phyloP scores from a whole-genome alignment of 2,113 vertebrate genomes.

The Asarcornis scutulata region DNA sequence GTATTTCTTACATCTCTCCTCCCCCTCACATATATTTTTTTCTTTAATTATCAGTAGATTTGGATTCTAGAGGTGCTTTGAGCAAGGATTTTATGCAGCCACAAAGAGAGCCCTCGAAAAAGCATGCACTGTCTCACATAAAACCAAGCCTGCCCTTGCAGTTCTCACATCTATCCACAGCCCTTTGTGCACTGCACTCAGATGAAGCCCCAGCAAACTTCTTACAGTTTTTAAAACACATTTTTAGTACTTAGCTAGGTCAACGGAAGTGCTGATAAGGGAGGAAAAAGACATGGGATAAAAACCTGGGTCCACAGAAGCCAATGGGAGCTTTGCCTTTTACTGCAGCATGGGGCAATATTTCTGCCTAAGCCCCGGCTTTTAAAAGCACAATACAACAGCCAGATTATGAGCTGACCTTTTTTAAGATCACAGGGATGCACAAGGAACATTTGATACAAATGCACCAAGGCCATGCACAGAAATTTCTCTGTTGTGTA shows the following conservation, averaged over 20 bases:
- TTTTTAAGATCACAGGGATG: constrained; percentile 17
- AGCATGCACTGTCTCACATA: background rate
- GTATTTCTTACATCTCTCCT: background rate
- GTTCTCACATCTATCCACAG: background rate
- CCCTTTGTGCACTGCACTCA: background rate
- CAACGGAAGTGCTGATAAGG: background rate
- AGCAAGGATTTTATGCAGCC: background rate
- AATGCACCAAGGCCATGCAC: background rate
- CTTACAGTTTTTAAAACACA: background rate
- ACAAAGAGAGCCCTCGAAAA: constrained; percentile 7
- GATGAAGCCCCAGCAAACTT: constrained; percentile 2
- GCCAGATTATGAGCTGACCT: background rate
- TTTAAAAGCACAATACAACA: background rate
- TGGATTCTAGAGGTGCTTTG: constrained; percentile 21
- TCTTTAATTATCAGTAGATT: constrained; percentile 42
- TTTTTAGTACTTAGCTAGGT: constrained; percentile 5
- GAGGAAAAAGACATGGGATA: background rate
- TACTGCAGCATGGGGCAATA: background rate
- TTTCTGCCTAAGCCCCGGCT: background rate
- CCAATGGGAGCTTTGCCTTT: background rate
- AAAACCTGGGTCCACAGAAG: background rate
- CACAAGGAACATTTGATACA: constrained; percentile 36
- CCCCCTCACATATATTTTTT: background rate
- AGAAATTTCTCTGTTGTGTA: background rate
- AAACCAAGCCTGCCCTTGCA: constrained; percentile 20